These are phyloP conservation scores for Apodemus agrarius DNA, from an alignment of 2,797 vertebrate genomes.

Conservation along the genomic window DNA sequence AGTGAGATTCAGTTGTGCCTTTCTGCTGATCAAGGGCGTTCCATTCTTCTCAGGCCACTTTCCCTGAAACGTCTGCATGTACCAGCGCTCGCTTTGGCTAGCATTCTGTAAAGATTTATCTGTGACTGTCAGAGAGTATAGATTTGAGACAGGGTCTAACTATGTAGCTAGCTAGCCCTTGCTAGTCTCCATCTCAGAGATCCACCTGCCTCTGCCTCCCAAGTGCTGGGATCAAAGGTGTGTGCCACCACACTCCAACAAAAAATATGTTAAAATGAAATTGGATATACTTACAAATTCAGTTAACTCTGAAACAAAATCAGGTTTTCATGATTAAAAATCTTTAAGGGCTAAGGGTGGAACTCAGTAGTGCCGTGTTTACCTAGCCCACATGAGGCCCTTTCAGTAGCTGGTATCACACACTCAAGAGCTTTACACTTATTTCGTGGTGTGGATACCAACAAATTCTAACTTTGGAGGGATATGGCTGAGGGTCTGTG, in stretches of 20 bases:
- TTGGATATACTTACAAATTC: constrained; percentile 13
- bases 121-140: not conserved
- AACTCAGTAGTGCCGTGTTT: not conserved
- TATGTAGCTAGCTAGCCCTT: not conserved
- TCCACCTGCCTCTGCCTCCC: not conserved
- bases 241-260: not conserved
- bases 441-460: not conserved
- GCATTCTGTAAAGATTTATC: not conserved
- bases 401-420: not conserved
- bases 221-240: not conserved
- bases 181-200: not conserved
- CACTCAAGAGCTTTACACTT: not conserved
- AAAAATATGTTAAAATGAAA: not conserved
- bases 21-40: not conserved
- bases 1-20: not conserved
- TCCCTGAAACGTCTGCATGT: not conserved
- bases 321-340: constrained; percentile 23
- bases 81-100: not conserved
- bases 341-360: not conserved
- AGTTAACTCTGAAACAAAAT: not conserved
- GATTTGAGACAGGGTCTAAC: not conserved
- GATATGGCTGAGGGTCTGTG: not conserved
- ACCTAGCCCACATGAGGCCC: not conserved
- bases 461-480: not conserved
- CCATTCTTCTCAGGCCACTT: not conserved